A percentile compares a stretch with the other conserved stretches of the same genome.
Conservation (phyloP, 1,140 invertebrate genomes). For the Drosophila fuyamai region DNA sequence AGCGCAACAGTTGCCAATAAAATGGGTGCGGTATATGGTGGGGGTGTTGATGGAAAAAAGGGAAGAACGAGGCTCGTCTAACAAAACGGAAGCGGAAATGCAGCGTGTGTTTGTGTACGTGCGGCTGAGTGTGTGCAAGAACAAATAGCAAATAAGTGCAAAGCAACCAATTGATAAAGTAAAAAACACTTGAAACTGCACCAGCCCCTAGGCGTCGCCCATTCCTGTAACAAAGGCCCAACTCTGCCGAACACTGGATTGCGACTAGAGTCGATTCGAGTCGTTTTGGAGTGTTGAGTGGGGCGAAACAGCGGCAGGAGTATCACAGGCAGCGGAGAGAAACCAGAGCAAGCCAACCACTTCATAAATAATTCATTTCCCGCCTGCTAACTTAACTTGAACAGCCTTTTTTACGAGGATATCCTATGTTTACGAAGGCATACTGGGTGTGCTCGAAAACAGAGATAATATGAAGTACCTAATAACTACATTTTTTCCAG, state of each 20-base stretch:
- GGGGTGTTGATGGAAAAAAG: background rate
- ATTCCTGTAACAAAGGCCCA: conserved; percentile 71
- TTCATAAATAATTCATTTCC: conserved; percentile 85
- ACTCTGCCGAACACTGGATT: conserved; percentile 23
- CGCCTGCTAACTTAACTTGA: conserved; percentile 76
- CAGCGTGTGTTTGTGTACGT: conserved; percentile 55
- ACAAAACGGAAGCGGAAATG: conserved; percentile 79
- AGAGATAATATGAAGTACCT: background rate
- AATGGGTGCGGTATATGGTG: background rate
- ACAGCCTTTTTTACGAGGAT: conserved; percentile 62
- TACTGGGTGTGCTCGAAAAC: conserved; percentile 24
- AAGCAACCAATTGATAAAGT: conserved; percentile 83
- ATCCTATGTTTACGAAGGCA: background rate
- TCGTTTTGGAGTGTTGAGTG: conserved; percentile 41
- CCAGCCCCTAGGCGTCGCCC: conserved; percentile 30
- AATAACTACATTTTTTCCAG: background rate
- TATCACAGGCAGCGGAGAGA: conserved; percentile 36
- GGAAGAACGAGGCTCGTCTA: conserved; percentile 45
- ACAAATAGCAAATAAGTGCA: conserved; percentile 83
- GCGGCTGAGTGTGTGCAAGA: conserved; percentile 47
- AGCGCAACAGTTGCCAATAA: conserved; percentile 78
- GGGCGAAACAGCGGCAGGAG: conserved; percentile 52
- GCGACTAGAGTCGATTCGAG: conserved; percentile 23
- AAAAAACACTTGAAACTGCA: conserved; percentile 81
- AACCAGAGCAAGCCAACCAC: conserved; percentile 69